Evolutionary conservation across 2,797 vertebrate genomes (phyloP).

Genomic region (Huso huso): DNA sequence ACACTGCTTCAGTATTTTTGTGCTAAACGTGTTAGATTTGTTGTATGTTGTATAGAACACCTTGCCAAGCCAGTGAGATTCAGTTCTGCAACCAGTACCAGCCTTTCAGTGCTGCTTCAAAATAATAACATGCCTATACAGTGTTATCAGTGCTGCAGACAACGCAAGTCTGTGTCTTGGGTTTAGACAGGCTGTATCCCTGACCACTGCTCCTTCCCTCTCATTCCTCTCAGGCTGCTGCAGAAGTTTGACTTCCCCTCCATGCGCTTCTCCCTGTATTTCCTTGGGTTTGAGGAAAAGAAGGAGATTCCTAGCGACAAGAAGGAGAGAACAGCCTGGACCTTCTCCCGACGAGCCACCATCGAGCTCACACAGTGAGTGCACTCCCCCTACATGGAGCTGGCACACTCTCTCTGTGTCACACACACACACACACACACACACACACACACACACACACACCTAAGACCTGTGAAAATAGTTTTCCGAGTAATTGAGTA

Average conservation of each 20-base stretch:
- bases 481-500: neutral
- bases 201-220: neutral
- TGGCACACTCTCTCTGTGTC: conserved; percentile 2
- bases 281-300: conserved; percentile 91
- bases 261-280: conserved; percentile 94
- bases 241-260: conserved; percentile 91
- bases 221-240: conserved; percentile 62
- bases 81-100: neutral
- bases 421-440: neutral
- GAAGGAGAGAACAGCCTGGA: conserved; percentile 75
- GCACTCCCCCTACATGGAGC: neutral
- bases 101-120: neutral
- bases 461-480: neutral
- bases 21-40: too few relatives aligned
- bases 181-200: neutral
- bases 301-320: conserved; percentile 80
- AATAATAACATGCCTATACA: too few relatives aligned
- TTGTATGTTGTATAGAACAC: too few relatives aligned
- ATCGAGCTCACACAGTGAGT: conserved; percentile 92
- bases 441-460: neutral
- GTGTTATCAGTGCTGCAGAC: too few relatives aligned
- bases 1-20: too few relatives aligned
- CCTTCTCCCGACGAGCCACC: conserved; percentile 85
- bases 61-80: too few relatives aligned
- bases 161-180: too few relatives aligned